A percentile compares a stretch with the other conserved stretches of the same genome.
phyloP scores from a whole-genome alignment of 2,888 invertebrate species.

The Orthosia gracilis region DNA sequence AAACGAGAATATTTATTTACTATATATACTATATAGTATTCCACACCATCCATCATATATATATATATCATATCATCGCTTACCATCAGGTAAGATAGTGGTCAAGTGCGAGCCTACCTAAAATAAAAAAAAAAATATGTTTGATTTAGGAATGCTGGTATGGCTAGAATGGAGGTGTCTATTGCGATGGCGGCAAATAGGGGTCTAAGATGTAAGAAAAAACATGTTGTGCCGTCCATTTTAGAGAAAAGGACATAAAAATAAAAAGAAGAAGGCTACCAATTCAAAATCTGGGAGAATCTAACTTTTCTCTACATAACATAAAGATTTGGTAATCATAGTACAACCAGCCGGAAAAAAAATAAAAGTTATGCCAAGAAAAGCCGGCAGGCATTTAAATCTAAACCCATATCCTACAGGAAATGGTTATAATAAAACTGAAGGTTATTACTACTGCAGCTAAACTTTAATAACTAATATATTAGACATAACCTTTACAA shows the following conservation, averaged over 20 bases:
- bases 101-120: too few relatives aligned
- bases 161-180: too few relatives aligned
- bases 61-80: too few relatives aligned
- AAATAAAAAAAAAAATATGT: too few relatives aligned
- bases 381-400: constrained; percentile 24
- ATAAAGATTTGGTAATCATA: neutral
- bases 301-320: too few relatives aligned
- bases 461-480: constrained; percentile 46
- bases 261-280: neutral
- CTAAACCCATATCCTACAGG: constrained; percentile 31
- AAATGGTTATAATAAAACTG: constrained; percentile 48
- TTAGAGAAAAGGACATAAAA: neutral
- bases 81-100: too few relatives aligned
- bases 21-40: too few relatives aligned
- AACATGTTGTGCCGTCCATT: neutral
- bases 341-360: constrained; percentile 6
- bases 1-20: neutral
- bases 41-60: too few relatives aligned
- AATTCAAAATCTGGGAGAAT: neutral
- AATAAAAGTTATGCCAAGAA: neutral
- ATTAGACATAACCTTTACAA: constrained; percentile 56
- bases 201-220: neutral
- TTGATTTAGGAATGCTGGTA: too few relatives aligned
- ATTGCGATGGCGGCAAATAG: neutral
- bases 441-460: constrained; percentile 8